Percentiles rank a stretch among this genome's conserved stretches.
Conservation (phyloP, 2,888 invertebrate genomes). For the Zeuzera pyrina region DNA sequence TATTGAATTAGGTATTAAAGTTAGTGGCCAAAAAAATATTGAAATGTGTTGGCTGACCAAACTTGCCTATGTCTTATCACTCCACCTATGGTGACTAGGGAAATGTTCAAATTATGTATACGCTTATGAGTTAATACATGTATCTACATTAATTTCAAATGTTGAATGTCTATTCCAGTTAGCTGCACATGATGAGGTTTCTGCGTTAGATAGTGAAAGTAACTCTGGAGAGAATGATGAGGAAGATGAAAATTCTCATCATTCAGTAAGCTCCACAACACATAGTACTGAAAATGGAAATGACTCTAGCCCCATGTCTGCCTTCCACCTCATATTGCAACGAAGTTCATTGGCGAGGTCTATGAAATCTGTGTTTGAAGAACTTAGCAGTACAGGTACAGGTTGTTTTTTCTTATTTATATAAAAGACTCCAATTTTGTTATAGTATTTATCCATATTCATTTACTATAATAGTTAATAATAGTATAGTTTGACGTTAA, state of each 20-base stretch:
- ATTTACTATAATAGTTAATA: too few species aligned
- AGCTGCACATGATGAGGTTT: constrained; percentile 74
- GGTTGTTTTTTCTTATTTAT: background rate
- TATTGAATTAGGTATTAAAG: too few species aligned
- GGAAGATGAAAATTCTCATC: constrained; percentile 49
- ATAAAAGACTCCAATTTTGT: background rate
- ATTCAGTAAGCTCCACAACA: constrained; percentile 50
- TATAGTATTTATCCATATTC: too few species aligned
- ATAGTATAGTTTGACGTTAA: too few species aligned
- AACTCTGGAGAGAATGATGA: constrained; percentile 56
- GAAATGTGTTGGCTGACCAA: too few species aligned
- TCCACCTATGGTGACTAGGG: too few species aligned
- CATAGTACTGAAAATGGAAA: constrained; percentile 31
- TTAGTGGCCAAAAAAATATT: too few species aligned
- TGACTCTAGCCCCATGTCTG: constrained; percentile 63
- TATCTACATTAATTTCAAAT: too few species aligned
- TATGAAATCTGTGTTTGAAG: constrained; percentile 86
- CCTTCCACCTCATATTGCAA: constrained; percentile 86
- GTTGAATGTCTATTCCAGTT: constrained; percentile 36
- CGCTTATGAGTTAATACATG: too few species aligned
- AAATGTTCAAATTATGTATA: background rate
- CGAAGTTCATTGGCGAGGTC: constrained; percentile 88
- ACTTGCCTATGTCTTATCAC: too few species aligned
- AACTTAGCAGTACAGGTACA: constrained; percentile 76
- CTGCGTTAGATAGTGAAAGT: constrained; percentile 60